Base-by-base conservation (phyloP, 2,797 vertebrate species). In the Oophaga sylvatica region DNA sequence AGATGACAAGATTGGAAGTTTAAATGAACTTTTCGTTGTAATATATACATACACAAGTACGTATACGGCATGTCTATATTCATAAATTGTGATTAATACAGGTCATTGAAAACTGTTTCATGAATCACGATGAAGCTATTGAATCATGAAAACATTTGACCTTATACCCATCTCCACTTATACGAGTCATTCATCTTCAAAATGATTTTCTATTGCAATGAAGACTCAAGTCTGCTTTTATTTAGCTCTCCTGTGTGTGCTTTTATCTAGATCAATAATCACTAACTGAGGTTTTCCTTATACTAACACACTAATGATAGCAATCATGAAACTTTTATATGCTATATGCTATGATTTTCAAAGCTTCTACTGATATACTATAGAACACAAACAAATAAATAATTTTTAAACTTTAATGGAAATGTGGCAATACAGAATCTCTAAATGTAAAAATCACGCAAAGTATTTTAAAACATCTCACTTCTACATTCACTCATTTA, bases 111-210 rank as follows among this genome's bases (percentile, higher is more conserved):
- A 83, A 65, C 29, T 65, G 22, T 77, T 53, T 57, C 70, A 82
- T 76, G 29, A 41, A 82, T 81, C 70, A 56, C 13, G 20, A 9
- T 9, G 59, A 48, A 31, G 35, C 29, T 31, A 80, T 56, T 81
- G 62, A 71, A 71, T 80, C 67, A 86, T 73, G 53, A 86, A 68
- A 16, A 19, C 57, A 56, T 20, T 53, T 87, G 85, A 87, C 85
- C 86, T 87, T 82, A 41, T 81, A 81, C n/a, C 12, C 63, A 48
- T 83, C 80, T 77, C 20, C 20, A 41, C 26, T 83, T 87, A 17
- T 71, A 83, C 63, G 45, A 87, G 29, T 77, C 86, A 83, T 77
- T 77, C 67, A 87, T 75, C 68, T 87, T 81, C 31, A 81, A 87
- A 78, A 81, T 76, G 68, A 77, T 87, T 76, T 82, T 82, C 71